Evolutionary conservation across 92 coral and sea anemone species (phyloP).

Genomic region (Palythoa grandiflora): DNA sequence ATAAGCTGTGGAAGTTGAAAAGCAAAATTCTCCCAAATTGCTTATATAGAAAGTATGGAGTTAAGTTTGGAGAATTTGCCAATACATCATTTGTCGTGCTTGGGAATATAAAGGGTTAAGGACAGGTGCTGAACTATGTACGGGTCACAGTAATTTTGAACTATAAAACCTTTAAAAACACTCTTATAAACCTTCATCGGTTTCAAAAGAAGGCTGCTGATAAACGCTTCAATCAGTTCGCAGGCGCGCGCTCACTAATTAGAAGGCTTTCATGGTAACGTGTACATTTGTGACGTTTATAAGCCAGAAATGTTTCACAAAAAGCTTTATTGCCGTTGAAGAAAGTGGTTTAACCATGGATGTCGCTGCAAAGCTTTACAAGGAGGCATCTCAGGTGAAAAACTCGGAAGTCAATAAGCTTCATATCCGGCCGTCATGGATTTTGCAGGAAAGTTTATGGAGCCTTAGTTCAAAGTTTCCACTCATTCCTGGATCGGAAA

Average conservation of each 20-base stretch:
- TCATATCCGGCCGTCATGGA: slow-evolving; percentile 86
- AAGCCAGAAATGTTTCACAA: neutral
- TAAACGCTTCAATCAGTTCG: neutral
- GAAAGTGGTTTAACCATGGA: slow-evolving; percentile 57
- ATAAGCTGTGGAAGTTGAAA: no score
- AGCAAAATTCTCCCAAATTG: no score
- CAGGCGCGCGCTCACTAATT: slow-evolving; percentile 49
- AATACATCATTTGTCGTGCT: no score
- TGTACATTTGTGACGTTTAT: slow-evolving; percentile 26
- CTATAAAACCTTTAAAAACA: neutral
- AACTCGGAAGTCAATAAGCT: slow-evolving; percentile 13
- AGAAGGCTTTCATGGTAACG: slow-evolving; percentile 11
- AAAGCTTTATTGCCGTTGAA: neutral
- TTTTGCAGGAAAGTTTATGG: slow-evolving; percentile 77
- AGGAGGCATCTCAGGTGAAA: slow-evolving; percentile 26
- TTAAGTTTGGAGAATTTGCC: no score
- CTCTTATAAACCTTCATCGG: neutral
- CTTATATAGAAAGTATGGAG: no score
- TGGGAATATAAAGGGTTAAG: no score
- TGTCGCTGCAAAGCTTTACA: slow-evolving; percentile 58
- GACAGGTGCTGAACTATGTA: no score
- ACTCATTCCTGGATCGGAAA: slow-evolving; percentile 88
- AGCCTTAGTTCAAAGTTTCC: slow-evolving; percentile 95
- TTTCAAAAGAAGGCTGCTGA: neutral
- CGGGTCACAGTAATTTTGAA: no score